Conservation (phyloP, 2,797 vertebrate genomes). For the Rhinophrynus dorsalis region DNA sequence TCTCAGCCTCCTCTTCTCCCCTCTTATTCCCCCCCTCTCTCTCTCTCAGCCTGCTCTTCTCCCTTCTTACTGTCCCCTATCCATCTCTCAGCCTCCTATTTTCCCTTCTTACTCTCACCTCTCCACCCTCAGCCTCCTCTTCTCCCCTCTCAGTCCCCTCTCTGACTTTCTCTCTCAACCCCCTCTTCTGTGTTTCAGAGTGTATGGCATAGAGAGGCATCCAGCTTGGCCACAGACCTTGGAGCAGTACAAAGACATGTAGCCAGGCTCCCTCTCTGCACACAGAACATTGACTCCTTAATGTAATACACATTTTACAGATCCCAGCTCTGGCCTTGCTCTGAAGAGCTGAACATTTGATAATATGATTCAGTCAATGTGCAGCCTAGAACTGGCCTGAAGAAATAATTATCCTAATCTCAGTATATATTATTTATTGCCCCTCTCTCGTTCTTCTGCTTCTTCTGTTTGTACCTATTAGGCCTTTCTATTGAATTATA, state of each 20-base stretch:
- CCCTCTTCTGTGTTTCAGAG: conserved; percentile 1
- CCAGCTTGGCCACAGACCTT: too few species aligned
- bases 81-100: too few species aligned
- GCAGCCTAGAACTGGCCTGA: not conserved
- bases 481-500: not conserved
- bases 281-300: conserved; percentile 12
- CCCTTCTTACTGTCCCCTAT: too few species aligned
- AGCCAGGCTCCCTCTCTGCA: conserved; percentile 2
- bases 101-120: too few species aligned
- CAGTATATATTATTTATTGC: conserved; percentile 13
- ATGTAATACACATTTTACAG: not conserved
- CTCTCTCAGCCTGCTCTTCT: too few species aligned
- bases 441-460: not conserved
- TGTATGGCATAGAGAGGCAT: too few species aligned
- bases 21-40: too few species aligned
- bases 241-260: not conserved
- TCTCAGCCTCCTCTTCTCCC: too few species aligned
- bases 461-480: not conserved
- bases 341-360: conserved; percentile 6
- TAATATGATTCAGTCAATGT: conserved; percentile 2
- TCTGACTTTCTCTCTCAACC: not conserved
- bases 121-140: too few species aligned
- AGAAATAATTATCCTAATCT: conserved; percentile 11
- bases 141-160: too few species aligned
- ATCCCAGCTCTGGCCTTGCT: not conserved